Conservation (phyloP, 2,888 invertebrate species). For the Lasius fuliginosus region DNA sequence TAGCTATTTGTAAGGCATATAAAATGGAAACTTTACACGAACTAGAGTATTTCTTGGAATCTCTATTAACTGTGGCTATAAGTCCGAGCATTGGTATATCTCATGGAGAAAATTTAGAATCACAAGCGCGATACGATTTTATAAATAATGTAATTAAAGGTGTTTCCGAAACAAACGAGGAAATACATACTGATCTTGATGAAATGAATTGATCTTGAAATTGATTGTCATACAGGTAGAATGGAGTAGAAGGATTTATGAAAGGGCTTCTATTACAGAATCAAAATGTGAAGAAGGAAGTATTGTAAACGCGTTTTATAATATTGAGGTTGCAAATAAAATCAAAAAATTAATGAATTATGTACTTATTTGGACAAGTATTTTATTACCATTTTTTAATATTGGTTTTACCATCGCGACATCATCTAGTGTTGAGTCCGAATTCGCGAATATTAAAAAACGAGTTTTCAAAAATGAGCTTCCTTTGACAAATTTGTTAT, state of each 20-base stretch:
- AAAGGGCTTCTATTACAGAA: not conserved
- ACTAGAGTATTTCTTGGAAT: constrained; percentile 1
- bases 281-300: not conserved
- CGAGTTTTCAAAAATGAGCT: not conserved
- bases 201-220: not conserved
- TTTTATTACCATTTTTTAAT: not conserved
- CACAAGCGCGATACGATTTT: not conserved
- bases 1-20: not conserved
- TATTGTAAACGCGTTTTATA: not conserved
- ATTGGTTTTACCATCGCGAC: not conserved
- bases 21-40: not conserved
- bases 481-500: constrained; percentile 1
- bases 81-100: not conserved
- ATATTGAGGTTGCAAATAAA: not conserved
- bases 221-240: not conserved
- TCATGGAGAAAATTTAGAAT: not conserved
- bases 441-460: not conserved
- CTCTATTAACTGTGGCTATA: not conserved
- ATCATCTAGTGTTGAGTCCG: not conserved
- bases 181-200: not conserved
- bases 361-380: not conserved
- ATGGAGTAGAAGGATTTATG: not conserved
- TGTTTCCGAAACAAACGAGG: not conserved
- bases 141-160: constrained; percentile 10
- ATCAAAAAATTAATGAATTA: not conserved